These are phyloP conservation scores for Epizoanthus ramosus DNA, from an alignment of 92 coral and sea anemone species.

Conservation along the genomic window DNA sequence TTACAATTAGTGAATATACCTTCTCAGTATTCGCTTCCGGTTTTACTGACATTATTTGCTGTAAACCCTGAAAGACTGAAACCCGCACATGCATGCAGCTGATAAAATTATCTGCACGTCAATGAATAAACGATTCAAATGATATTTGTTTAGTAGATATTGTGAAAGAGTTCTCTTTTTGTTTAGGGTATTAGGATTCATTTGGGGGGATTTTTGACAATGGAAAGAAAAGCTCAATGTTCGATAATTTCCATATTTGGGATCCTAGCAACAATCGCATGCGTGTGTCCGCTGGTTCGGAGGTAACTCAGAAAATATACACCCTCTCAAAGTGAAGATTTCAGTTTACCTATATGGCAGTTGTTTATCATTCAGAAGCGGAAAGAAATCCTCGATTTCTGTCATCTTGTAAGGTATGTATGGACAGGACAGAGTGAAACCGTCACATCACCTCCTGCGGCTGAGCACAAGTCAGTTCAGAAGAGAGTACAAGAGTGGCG, in stretches of 20 bases:
- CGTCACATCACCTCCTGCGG: constrained; percentile 75
- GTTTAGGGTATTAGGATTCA: too few species aligned
- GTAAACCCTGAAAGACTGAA: too few species aligned
- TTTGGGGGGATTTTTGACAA: neutral
- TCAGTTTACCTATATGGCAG: constrained; percentile 10
- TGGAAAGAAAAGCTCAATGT: neutral
- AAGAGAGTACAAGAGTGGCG: constrained; percentile 88
- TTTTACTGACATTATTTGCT: too few species aligned
- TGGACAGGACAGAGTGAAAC: constrained; percentile 17
- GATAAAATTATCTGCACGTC: too few species aligned
- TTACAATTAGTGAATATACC: too few species aligned
- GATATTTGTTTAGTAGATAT: too few species aligned
- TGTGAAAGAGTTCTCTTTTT: too few species aligned
- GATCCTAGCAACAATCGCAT: constrained; percentile 39
- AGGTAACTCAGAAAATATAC: too few species aligned
- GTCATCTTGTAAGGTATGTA: constrained; percentile 3
- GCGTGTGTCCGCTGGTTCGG: neutral
- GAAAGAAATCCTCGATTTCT: neutral
- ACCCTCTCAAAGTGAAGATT: too few species aligned
- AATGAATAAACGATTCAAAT: too few species aligned
- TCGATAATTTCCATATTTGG: constrained; percentile 38
- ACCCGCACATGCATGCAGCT: too few species aligned
- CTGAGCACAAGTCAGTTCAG: constrained; percentile 86
- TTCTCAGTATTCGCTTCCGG: too few species aligned
- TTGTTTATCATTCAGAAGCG: neutral